Evolutionary conservation across 2,888 invertebrate species (phyloP).

Genomic region (Venusia cambrica): DNA sequence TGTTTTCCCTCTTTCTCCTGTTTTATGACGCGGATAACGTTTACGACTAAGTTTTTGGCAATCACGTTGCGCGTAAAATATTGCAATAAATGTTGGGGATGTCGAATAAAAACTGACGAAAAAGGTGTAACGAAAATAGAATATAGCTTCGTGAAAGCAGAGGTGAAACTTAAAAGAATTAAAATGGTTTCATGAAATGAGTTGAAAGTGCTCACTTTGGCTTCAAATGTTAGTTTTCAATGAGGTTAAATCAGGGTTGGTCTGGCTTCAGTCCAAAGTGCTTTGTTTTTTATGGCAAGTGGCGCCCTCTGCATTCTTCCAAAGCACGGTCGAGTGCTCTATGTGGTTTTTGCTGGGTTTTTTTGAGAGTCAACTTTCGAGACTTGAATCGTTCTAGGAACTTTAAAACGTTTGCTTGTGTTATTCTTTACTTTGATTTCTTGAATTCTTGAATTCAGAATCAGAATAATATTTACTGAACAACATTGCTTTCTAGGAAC

Average conservation of each 20-base stretch:
- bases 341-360: too few species aligned
- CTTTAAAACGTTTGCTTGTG: too few species aligned
- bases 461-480: too few species aligned
- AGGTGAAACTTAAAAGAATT: constrained; percentile 36
- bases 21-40: constrained; percentile 16
- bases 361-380: too few species aligned
- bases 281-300: constrained; percentile 65
- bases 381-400: too few species aligned
- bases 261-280: constrained; percentile 73
- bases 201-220: constrained; percentile 61
- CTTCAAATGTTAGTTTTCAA: constrained; percentile 68
- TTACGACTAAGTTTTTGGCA: constrained; percentile 8
- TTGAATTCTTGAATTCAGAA: too few species aligned
- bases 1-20: constrained; percentile 22
- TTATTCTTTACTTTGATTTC: too few species aligned
- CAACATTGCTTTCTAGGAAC: too few species aligned
- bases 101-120: too few species aligned
- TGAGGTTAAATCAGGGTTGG: constrained; percentile 56
- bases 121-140: too few species aligned
- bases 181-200: constrained; percentile 50
- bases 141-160: constrained; percentile 3
- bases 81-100: too few species aligned
- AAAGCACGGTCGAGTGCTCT: constrained; percentile 58
- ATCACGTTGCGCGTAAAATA: neutral
- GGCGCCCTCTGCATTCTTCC: constrained; percentile 50